Conservation (phyloP, 2,888 invertebrate species). For the Sipunculus nudus region DNA sequence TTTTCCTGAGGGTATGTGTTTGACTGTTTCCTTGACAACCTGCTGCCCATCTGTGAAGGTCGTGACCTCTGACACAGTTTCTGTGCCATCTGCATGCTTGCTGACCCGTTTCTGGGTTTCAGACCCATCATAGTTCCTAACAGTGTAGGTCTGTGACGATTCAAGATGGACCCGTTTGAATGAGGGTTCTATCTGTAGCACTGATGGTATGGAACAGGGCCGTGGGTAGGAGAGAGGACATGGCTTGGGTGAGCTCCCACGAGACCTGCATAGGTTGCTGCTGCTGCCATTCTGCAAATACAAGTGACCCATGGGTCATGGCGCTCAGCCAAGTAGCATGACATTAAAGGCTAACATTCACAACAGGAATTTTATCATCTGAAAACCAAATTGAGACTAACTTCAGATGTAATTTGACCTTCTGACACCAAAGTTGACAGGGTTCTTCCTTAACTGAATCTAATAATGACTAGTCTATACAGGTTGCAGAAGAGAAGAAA, state of each 20-base stretch:
- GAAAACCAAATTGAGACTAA: too few relatives aligned
- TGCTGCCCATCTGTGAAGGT: conserved; percentile 41
- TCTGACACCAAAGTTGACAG: too few relatives aligned
- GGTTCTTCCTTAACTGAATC: too few relatives aligned
- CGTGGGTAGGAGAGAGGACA: conserved; percentile 11
- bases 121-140: conserved; percentile 62
- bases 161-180: conserved; percentile 50
- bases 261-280: too few relatives aligned
- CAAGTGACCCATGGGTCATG: too few relatives aligned
- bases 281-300: too few relatives aligned
- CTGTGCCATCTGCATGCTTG: conserved; percentile 46
- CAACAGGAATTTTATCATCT: too few relatives aligned
- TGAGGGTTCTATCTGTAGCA: conserved; percentile 56
- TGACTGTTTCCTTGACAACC: conserved; percentile 18
- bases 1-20: conserved; percentile 28
- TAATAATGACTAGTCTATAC: too few relatives aligned
- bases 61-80: conserved; percentile 50
- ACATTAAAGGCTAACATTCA: too few relatives aligned
- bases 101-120: conserved; percentile 52
- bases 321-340: too few relatives aligned
- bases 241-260: conserved; percentile 26
- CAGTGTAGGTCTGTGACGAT: conserved; percentile 51
- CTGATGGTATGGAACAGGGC: neutral
- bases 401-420: too few relatives aligned
- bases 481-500: too few relatives aligned